These are phyloP conservation scores for Siniperca chuatsi DNA, from an alignment of 2,113 vertebrate genomes.

Conservation along the genomic window DNA sequence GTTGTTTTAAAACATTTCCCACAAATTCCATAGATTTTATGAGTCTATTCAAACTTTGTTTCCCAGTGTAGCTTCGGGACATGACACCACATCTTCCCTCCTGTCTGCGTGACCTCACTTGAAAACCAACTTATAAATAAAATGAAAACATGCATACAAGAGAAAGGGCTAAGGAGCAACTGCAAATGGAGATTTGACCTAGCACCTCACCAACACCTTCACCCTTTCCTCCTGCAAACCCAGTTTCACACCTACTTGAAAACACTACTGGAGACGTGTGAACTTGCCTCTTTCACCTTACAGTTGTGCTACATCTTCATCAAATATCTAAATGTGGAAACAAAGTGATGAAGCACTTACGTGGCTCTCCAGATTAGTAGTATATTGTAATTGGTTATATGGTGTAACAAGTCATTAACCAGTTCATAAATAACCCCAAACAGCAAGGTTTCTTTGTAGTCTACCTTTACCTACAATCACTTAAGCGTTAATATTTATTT, in stretches of 20 bases:
- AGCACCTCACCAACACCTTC: slow-evolving; percentile 34
- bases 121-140: background rate
- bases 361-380: background rate
- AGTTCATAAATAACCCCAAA: background rate
- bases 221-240: slow-evolving; percentile 17
- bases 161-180: slow-evolving; percentile 27
- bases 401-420: background rate
- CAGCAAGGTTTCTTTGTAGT: background rate
- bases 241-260: slow-evolving; percentile 50
- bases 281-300: slow-evolving; percentile 19
- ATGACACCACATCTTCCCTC: background rate
- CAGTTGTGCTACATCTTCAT: slow-evolving; percentile 24
- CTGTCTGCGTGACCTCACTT: background rate
- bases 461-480: background rate
- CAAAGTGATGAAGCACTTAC: background rate
- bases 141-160: background rate
- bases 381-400: background rate
- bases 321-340: slow-evolving; percentile 42
- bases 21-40: background rate
- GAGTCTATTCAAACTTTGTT: background rate
- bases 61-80: background rate
- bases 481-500: background rate
- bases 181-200: slow-evolving; percentile 50
- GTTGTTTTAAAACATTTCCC: background rate
- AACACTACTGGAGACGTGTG: slow-evolving; percentile 30